Percentiles rank a stretch among this genome's conserved stretches.
Conservation (phyloP, 2,797 vertebrate species). For the Dendrocincla tyrannina region DNA sequence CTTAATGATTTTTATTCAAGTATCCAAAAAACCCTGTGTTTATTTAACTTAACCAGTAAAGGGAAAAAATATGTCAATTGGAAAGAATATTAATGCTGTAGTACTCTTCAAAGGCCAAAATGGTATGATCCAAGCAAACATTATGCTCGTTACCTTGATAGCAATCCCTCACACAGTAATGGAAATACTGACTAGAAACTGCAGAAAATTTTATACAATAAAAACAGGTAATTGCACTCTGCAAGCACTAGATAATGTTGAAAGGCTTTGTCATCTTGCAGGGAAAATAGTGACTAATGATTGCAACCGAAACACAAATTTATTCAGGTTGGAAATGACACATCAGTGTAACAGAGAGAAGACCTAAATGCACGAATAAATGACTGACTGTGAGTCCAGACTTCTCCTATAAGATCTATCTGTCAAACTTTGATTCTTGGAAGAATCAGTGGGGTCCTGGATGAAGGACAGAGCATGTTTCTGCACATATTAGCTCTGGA, state of each 20-base stretch:
- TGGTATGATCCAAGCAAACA: not conserved
- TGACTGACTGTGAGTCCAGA: not conserved
- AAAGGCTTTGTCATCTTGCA: not conserved
- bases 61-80: not conserved
- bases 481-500: not conserved
- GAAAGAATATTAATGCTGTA: not conserved
- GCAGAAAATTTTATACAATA: not conserved
- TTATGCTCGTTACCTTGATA: not conserved
- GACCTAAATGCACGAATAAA: not conserved
- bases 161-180: not conserved
- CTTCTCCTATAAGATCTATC: not conserved
- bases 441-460: not conserved
- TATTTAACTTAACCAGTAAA: not conserved
- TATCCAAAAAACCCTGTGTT: not conserved
- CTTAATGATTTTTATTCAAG: not conserved
- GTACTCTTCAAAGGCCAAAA: not conserved
- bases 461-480: not conserved
- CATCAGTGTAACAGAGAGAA: not conserved
- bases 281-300: not conserved
- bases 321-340: not conserved
- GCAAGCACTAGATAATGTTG: not conserved
- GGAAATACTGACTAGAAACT: slow-evolving; percentile 27
- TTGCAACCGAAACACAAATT: not conserved
- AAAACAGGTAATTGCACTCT: not conserved
- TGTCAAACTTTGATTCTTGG: not conserved